These are phyloP conservation scores for Sterrhoptilus dennistouni DNA, from an alignment of 2,113 vertebrate genomes.

Conservation along the genomic window DNA sequence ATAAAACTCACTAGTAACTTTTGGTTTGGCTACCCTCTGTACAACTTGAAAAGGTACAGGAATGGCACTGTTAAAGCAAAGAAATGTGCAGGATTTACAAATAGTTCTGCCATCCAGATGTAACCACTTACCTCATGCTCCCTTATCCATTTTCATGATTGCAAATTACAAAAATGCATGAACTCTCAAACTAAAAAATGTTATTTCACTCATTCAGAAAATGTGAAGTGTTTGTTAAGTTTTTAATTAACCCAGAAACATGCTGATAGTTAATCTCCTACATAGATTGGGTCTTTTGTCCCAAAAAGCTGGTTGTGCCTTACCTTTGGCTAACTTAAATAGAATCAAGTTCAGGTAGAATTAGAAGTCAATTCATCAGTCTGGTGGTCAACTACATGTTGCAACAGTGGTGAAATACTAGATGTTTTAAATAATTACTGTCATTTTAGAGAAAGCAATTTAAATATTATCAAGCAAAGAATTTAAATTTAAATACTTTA, in stretches of 20 bases:
- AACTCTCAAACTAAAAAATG: not conserved
- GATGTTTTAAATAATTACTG: not conserved
- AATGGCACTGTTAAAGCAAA: not conserved
- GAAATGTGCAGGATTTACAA: not conserved
- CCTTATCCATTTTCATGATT: not conserved
- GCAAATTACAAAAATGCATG: not conserved
- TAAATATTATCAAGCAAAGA: not conserved
- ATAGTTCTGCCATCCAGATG: not conserved
- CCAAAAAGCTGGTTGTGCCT: not conserved
- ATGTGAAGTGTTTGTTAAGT: not conserved
- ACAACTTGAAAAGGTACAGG: not conserved
- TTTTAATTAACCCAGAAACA: not conserved
- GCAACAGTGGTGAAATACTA: not conserved
- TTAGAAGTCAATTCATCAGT: not conserved
- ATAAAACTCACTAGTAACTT: not conserved
- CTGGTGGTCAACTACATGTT: not conserved
- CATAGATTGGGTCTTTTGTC: not conserved
- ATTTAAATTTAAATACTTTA: not conserved
- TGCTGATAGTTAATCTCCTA: not conserved
- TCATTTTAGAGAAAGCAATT: not conserved
- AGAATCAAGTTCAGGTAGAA: not conserved
- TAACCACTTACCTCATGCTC: not conserved
- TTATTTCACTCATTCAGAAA: not conserved
- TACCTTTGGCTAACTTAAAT: not conserved
- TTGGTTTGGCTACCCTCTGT: slow-evolving; percentile 10